phyloP scores from a whole-genome alignment of 2,113 vertebrate species.

The Excalfactoria chinensis region DNA sequence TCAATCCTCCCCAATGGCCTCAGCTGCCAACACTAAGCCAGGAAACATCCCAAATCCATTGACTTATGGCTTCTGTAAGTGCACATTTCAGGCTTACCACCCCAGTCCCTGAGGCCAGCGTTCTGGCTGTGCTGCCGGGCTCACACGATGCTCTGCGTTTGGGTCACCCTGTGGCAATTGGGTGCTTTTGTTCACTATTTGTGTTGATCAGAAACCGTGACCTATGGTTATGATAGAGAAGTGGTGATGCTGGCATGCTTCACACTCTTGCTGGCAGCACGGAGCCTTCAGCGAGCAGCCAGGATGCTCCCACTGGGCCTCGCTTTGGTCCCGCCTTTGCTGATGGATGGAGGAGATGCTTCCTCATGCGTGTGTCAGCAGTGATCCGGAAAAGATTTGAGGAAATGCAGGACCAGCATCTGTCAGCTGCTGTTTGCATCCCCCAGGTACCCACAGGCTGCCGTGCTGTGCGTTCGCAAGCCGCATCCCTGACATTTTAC shows the following conservation, averaged over 20 bases:
- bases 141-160: fast-evolving
- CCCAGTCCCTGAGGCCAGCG: not conserved
- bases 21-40: not conserved
- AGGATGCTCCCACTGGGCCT: fast-evolving
- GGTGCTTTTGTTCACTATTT: not conserved
- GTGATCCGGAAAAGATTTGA: not conserved
- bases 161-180: fast-evolving
- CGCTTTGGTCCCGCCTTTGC: fast-evolving
- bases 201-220: not conserved
- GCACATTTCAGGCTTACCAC: not conserved
- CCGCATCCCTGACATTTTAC: not conserved
- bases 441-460: not conserved
- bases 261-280: not conserved
- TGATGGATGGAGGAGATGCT: not conserved
- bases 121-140: not conserved
- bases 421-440: not conserved
- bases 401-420: fast-evolving
- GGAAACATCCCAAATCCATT: not conserved
- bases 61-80: not conserved
- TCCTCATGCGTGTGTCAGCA: fast-evolving
- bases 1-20: not conserved
- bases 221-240: fast-evolving
- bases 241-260: not conserved
- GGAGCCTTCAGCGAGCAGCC: not conserved
- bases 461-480: fast-evolving